These are phyloP conservation scores for Haliclystus octoradiatus DNA, from an alignment of 30 jellyfish, hydroid and myxozoan species.

Conservation along the genomic window DNA sequence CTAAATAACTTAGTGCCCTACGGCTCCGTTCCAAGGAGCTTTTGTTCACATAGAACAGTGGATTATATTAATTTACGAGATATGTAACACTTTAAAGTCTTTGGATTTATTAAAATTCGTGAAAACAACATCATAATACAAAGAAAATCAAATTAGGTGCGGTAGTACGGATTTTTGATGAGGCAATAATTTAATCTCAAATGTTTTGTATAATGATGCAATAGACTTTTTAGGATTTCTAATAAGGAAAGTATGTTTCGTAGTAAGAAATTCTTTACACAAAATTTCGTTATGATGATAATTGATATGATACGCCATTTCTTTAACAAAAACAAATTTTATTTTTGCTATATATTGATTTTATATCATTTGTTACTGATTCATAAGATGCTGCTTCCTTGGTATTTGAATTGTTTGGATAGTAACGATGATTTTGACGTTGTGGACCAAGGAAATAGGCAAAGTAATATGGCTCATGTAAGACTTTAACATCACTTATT, in stretches of 20 bases:
- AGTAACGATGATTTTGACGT: slow-evolving; percentile 67
- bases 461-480: slow-evolving; percentile 78
- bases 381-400: slow-evolving; percentile 34
- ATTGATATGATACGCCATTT: slow-evolving; percentile 59
- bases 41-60: too few relatives aligned
- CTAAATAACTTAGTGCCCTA: too few relatives aligned
- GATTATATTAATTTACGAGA: too few relatives aligned
- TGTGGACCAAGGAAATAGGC: slow-evolving; percentile 83
- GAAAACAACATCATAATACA: too few relatives aligned
- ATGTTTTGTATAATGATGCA: slow-evolving; percentile 63
- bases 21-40: too few relatives aligned
- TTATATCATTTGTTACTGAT: slow-evolving; percentile 20
- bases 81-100: too few relatives aligned
- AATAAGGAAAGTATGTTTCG: slow-evolving; percentile 68
- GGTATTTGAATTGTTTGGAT: slow-evolving; percentile 21
- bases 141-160: too few relatives aligned
- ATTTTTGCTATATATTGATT: slow-evolving; percentile 52
- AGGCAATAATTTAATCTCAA: too few relatives aligned
- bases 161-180: too few relatives aligned
- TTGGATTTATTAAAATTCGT: too few relatives aligned
- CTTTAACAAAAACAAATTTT: slow-evolving; percentile 65
- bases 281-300: slow-evolving; percentile 38
- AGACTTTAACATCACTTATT: slow-evolving; percentile 47
- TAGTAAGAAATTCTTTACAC: slow-evolving; percentile 25
- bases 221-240: slow-evolving; percentile 68